These are phyloP conservation scores for Pseudorhombus dupliciocellatus DNA, from an alignment of 2,113 vertebrate species.

Conservation along the genomic window DNA sequence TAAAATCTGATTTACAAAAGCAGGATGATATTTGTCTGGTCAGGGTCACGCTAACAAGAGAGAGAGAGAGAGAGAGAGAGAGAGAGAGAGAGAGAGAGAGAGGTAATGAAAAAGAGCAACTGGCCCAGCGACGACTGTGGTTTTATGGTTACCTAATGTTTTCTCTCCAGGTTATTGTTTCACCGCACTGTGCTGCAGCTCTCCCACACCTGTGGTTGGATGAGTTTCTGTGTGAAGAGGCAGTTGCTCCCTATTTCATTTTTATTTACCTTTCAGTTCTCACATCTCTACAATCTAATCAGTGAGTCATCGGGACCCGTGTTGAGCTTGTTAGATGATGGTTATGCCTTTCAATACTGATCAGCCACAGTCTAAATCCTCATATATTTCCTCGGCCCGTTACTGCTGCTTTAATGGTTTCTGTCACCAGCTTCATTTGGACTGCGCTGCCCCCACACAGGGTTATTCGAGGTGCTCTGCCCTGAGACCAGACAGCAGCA, in stretches of 20 bases:
- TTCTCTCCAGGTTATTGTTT: slow-evolving; percentile 7
- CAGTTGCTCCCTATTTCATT: neutral
- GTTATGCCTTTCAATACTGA: slow-evolving; percentile 29
- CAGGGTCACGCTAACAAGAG: neutral
- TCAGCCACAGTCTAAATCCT: slow-evolving; percentile 23
- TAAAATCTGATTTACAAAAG: neutral
- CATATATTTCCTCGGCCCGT: slow-evolving; percentile 8
- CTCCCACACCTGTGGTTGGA: no score
- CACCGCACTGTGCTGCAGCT: no score
- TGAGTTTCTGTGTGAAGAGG: slow-evolving; percentile 3
- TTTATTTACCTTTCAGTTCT: neutral
- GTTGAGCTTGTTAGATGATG: slow-evolving; percentile 16
- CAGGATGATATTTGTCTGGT: neutral
- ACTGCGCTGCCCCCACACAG: neutral
- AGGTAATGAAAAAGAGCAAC: neutral
- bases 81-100: neutral
- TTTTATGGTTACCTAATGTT: neutral
- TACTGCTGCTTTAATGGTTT: neutral
- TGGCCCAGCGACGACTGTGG: neutral
- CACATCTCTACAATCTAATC: neutral
- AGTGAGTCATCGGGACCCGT: slow-evolving; percentile 14
- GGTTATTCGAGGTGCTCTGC: slow-evolving; percentile 10
- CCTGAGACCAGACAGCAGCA: neutral
- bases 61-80: no score
- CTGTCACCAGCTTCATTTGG: neutral